A percentile compares a stretch with the other conserved stretches of the same genome.
Evolutionary conservation across 2,113 vertebrate genomes (phyloP).

Genomic region (Etheostoma spectabile): DNA sequence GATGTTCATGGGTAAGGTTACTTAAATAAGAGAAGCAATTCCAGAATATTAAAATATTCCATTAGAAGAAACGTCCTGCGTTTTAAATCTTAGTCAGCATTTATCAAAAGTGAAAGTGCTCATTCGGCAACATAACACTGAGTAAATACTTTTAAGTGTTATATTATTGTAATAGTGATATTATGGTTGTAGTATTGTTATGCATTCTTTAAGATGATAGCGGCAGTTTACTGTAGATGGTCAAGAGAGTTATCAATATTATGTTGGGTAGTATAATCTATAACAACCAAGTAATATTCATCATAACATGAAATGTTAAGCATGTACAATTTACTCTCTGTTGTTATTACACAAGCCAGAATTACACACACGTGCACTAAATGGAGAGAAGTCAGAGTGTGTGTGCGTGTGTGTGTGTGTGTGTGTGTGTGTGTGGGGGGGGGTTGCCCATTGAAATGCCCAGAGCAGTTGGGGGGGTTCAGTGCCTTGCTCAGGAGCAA

Average conservation of each 20-base stretch:
- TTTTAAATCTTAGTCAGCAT: neutral
- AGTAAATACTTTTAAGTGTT: neutral
- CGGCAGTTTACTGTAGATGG: neutral
- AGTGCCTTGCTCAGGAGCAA: too few relatives aligned
- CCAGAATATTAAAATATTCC: neutral
- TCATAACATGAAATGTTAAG: neutral
- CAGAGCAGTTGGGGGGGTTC: too few relatives aligned
- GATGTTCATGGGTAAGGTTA: neutral
- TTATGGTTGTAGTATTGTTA: neutral
- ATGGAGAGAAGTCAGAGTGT: too few relatives aligned
- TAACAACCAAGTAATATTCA: neutral
- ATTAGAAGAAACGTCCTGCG: neutral
- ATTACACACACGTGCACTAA: too few relatives aligned
- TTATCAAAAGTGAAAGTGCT: neutral
- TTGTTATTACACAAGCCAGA: too few relatives aligned
- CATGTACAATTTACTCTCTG: neutral
- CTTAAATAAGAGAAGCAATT: neutral
- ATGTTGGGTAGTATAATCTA: neutral
- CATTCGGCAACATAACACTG: neutral
- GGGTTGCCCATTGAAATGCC: too few relatives aligned
- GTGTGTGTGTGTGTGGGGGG: too few relatives aligned
- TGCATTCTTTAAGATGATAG: neutral
- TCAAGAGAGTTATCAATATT: neutral
- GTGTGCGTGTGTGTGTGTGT: too few relatives aligned
- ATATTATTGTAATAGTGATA: neutral